phyloP scores from a whole-genome alignment of 2,888 invertebrate genomes.

The Machimus rusticus region DNA sequence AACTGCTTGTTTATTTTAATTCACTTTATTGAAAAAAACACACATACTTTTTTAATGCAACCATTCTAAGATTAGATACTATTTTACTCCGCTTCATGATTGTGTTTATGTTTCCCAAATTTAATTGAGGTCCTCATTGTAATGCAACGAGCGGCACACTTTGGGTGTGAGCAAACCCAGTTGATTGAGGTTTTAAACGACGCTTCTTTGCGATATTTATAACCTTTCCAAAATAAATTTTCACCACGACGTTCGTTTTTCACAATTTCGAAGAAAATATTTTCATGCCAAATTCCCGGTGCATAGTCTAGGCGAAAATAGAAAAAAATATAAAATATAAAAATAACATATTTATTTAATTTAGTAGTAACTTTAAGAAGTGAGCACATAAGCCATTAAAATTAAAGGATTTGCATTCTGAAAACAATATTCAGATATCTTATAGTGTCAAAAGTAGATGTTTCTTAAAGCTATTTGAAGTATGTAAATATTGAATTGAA shows the following conservation, averaged over 20 bases:
- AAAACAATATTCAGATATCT: neutral
- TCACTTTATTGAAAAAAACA: neutral
- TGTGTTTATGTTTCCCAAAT: conserved; percentile 51
- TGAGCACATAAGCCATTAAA: neutral
- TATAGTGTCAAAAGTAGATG: neutral
- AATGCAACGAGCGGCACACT: conserved; percentile 51
- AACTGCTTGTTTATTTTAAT: neutral
- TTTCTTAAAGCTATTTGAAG: too few species aligned
- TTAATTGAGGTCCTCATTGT: conserved; percentile 50
- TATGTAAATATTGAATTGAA: neutral
- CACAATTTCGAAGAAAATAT: conserved; percentile 48
- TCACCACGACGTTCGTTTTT: conserved; percentile 49
- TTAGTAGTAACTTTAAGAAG: neutral
- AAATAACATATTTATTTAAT: neutral
- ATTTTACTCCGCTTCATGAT: conserved; percentile 46
- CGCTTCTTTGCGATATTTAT: conserved; percentile 51
- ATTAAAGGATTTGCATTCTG: neutral
- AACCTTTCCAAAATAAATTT: conserved; percentile 51
- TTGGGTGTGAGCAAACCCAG: conserved; percentile 51
- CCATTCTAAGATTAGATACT: neutral
- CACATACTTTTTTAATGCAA: neutral
- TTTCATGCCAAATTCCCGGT: conserved; percentile 51
- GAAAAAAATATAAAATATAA: neutral
- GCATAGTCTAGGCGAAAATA: conserved; percentile 43
- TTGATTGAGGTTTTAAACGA: conserved; percentile 51